A percentile compares a stretch with the other conserved stretches of the same genome.
Evolutionary conservation across 2,888 invertebrate genomes (phyloP).

Genomic region (Plagodis dolabraria): DNA sequence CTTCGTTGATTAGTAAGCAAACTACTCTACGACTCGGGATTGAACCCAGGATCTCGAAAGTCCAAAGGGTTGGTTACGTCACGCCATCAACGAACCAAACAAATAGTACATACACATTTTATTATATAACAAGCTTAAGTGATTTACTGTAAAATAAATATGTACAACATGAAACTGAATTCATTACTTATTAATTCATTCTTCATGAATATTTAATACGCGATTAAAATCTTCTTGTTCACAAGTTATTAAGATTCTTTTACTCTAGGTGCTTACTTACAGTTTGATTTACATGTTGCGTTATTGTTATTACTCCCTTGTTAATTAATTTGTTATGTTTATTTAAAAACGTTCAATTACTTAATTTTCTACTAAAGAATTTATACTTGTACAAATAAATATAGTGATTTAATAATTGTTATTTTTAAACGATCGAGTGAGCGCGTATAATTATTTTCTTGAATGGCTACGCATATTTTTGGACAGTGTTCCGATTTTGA

Average conservation of each 20-base stretch:
- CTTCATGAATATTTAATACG: constrained; percentile 34
- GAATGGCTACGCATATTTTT: no score
- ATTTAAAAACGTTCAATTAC: not conserved
- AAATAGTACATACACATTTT: no score
- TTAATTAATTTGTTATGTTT: constrained; percentile 6
- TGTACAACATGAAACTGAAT: constrained; percentile 24
- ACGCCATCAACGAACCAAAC: no score
- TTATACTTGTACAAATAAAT: no score
- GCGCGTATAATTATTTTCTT: no score
- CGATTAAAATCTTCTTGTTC: constrained; percentile 37
- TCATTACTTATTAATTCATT: constrained; percentile 24
- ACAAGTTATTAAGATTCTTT: constrained; percentile 33
- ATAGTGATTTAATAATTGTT: no score
- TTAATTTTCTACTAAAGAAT: no score
- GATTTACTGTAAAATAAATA: constrained; percentile 12
- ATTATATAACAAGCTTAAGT: not conserved
- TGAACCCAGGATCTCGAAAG: not conserved
- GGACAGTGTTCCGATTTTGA: no score
- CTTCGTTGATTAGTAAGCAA: no score
- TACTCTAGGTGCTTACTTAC: constrained; percentile 14
- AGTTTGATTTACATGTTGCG: constrained; percentile 31
- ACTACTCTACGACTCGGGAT: no score
- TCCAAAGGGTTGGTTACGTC: not conserved
- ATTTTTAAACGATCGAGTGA: no score
- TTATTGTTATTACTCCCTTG: constrained; percentile 8